Evolutionary conservation across 2,113 vertebrate species (phyloP).

Genomic region (Saiga tatarica): DNA sequence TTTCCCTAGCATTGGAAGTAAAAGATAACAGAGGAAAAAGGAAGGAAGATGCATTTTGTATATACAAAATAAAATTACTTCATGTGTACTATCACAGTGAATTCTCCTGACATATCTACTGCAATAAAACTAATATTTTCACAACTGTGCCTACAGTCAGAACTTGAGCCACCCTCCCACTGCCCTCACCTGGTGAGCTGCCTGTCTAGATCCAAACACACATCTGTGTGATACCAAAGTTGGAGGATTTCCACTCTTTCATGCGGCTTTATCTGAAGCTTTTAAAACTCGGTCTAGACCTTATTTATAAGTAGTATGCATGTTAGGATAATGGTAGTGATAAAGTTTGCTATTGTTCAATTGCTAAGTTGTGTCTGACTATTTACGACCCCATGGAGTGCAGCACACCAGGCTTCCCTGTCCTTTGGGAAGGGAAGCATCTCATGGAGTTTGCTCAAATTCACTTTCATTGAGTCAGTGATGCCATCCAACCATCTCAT

Average conservation of each 20-base stretch:
- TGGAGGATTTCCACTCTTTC: too few species aligned
- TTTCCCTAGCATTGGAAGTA: not conserved
- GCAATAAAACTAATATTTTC: rapidly evolving
- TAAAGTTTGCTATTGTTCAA: not conserved
- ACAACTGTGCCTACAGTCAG: not conserved
- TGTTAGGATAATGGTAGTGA: rapidly evolving
- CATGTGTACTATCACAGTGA: rapidly evolving
- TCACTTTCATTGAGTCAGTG: not conserved
- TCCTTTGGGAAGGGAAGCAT: not conserved
- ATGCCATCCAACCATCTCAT: not conserved
- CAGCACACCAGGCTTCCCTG: not conserved
- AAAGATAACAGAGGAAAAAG: not conserved
- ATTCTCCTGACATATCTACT: rapidly evolving
- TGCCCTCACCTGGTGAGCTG: rapidly evolving
- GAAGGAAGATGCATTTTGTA: not conserved
- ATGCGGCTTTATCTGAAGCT: not conserved
- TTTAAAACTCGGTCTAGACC: not conserved
- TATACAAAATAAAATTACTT: not conserved
- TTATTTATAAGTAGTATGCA: not conserved
- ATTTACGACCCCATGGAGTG: not conserved
- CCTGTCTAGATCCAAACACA: too few species aligned
- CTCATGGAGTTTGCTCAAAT: not conserved
- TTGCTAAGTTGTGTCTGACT: not conserved
- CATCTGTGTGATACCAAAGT: too few species aligned
- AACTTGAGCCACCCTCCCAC: too few species aligned